Conservation (phyloP, 2,888 invertebrate genomes). For the Lithodes maja region DNA sequence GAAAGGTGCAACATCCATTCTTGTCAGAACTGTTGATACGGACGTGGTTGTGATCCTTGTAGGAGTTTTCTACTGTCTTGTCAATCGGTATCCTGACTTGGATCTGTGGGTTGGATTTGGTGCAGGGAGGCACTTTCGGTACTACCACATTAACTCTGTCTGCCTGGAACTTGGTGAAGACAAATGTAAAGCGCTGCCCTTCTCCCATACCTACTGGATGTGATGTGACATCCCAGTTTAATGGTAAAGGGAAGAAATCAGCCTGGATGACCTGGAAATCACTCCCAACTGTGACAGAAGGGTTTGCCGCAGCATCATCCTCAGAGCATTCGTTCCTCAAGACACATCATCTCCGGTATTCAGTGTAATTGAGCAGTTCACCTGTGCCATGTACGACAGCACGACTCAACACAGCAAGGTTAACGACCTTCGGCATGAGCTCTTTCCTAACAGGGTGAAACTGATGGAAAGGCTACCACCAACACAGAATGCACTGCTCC, state of each 20-base stretch:
- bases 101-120: conserved; percentile 33
- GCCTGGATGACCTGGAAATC: conserved; percentile 36
- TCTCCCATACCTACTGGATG: conserved; percentile 30
- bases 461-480: conserved; percentile 35
- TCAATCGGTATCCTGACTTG: conserved; percentile 6
- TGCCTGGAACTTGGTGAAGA: conserved; percentile 22
- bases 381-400: conserved; percentile 20
- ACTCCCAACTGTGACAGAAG: conserved; percentile 22
- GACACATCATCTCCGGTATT: conserved; percentile 42
- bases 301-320: conserved; percentile 30
- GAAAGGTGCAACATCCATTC: conserved; percentile 23
- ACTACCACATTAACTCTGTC: conserved; percentile 23
- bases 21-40: conserved; percentile 30
- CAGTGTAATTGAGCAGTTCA: conserved; percentile 33
- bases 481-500: conserved; percentile 29
- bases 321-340: conserved; percentile 30
- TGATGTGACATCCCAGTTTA: conserved; percentile 25
- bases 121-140: conserved; percentile 18
- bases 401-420: conserved; percentile 30
- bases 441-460: conserved; percentile 29
- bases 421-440: conserved; percentile 17
- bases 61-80: conserved; percentile 12
- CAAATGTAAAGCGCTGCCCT: conserved; percentile 16
- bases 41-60: conserved; percentile 21
- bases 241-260: conserved; percentile 33